Evolutionary conservation across 1,140 invertebrate genomes (phyloP).

Genomic region (Meloidogyne floridensis): DNA sequence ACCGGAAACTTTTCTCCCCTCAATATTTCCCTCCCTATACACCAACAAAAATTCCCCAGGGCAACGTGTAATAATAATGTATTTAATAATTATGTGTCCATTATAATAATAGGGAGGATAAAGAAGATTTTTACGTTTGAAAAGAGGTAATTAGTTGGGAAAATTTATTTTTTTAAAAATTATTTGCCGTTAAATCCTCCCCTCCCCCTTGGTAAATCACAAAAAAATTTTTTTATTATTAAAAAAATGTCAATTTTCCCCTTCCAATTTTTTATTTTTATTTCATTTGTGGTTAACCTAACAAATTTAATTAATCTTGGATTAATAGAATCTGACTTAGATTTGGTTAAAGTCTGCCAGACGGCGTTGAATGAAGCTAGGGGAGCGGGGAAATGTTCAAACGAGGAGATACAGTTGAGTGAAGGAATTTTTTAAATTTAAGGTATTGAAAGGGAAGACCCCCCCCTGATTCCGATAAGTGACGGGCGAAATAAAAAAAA

Average conservation of each 20-base stretch:
- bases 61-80: conserved; percentile 9
- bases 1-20: not conserved
- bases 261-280: not conserved
- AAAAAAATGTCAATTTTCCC: not conserved
- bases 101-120: not conserved
- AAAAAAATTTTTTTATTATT: too few relatives aligned
- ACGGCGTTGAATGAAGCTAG: conserved; percentile 39
- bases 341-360: conserved; percentile 36
- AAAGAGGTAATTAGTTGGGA: not conserved
- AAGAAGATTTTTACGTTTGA: not conserved
- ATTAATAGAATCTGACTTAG: conserved; percentile 40
- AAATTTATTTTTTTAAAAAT: not conserved
- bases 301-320: conserved; percentile 25
- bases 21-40: not conserved
- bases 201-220: too few relatives aligned
- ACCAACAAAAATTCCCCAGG: not conserved
- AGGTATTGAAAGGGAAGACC: too few relatives aligned
- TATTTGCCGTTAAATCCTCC: not conserved
- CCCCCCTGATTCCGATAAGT: too few relatives aligned
- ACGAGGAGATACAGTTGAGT: conserved; percentile 28
- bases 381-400: conserved; percentile 37
- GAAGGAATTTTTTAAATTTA: not conserved
- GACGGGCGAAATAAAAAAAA: too few relatives aligned
- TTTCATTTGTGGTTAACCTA: not conserved
- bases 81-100: not conserved